Evolutionary conservation across 1,140 invertebrate genomes (phyloP).

Genomic region (Drosophila malerkotliana): DNA sequence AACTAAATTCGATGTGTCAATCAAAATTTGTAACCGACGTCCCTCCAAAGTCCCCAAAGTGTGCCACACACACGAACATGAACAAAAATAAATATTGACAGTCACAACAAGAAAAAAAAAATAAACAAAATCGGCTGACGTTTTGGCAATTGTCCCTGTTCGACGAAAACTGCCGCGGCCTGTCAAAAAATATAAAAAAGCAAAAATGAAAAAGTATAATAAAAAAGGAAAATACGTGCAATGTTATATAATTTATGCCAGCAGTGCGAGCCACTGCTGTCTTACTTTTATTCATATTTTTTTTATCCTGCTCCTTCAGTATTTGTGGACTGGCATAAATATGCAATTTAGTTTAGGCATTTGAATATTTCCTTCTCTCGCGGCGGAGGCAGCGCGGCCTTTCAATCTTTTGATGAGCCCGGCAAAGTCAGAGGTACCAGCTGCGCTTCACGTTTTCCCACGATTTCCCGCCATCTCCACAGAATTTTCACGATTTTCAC

Average conservation of each 20-base stretch:
- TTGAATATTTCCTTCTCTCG: conserved; percentile 36
- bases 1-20: conserved; percentile 69
- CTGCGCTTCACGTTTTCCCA: conserved; percentile 34
- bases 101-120: conserved; percentile 42
- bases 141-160: conserved; percentile 53
- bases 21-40: conserved; percentile 50
- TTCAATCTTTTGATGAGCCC: conserved; percentile 53
- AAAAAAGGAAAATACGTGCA: conserved; percentile 41
- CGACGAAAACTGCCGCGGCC: conserved; percentile 28
- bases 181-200: conserved; percentile 29
- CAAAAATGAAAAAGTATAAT: conserved; percentile 41
- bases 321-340: conserved; percentile 39
- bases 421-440: conserved; percentile 14
- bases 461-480: conserved; percentile 24
- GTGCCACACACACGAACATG: conserved; percentile 17
- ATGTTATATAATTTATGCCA: conserved; percentile 62
- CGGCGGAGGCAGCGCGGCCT: neutral
- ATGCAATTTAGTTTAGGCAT: conserved; percentile 57
- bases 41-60: conserved; percentile 34
- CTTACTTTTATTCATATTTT: neutral
- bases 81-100: conserved; percentile 68
- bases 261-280: conserved; percentile 1
- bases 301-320: conserved; percentile 9
- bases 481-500: conserved; percentile 32
- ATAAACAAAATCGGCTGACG: conserved; percentile 25